Evolutionary conservation across 2,888 invertebrate genomes (phyloP).

Genomic region (Imbricaverruca yamaguchii): DNA sequence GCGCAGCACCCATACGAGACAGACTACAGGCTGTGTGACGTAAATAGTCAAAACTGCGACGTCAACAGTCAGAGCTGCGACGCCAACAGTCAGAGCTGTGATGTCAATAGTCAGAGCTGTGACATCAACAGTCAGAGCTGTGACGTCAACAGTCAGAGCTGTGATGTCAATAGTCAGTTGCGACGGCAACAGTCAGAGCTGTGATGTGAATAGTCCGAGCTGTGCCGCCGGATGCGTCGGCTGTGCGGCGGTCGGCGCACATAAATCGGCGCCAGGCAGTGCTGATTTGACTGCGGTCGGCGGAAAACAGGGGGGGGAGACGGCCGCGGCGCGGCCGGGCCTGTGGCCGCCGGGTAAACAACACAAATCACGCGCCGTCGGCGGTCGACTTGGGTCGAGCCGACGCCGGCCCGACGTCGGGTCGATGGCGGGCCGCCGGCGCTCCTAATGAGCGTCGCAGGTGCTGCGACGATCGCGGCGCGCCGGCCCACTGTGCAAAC

Average conservation of each 20-base stretch:
- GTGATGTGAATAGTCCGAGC: background rate
- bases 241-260: background rate
- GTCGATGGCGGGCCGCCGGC: background rate
- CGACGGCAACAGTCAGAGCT: no score
- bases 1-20: no score
- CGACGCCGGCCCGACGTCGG: background rate
- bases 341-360: background rate
- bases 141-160: no score
- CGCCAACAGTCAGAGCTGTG: no score
- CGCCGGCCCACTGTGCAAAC: background rate
- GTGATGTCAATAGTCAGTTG: no score
- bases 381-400: background rate
- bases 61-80: no score
- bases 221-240: background rate
- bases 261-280: background rate
- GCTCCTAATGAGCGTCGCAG: background rate
- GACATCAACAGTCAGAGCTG: no score
- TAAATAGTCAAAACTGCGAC: no score
- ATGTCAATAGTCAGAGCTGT: no score
- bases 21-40: no score
- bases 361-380: conserved; percentile 2
- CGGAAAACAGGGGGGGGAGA: background rate
- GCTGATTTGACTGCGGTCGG: conserved; percentile 7
- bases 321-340: background rate
- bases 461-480: background rate